Conservation (phyloP, 2,113 vertebrate genomes). For the Entosphenus tridentatus region DNA sequence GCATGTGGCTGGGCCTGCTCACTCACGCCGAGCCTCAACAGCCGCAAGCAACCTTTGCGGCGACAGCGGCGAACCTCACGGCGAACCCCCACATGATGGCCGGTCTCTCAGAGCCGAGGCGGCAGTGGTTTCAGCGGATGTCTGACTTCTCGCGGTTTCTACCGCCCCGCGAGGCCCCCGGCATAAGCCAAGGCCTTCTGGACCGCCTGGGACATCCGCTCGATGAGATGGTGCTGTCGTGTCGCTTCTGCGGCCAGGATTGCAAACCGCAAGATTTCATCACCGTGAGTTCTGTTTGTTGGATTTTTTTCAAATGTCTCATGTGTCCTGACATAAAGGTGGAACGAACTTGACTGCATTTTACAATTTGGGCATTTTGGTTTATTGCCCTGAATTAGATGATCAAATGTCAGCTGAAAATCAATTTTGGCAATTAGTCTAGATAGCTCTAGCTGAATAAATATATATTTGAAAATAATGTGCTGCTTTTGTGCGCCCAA, state of each 20-base stretch:
- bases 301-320: too few relatives aligned
- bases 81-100: slow-evolving; percentile 58
- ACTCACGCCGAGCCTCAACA: slow-evolving; percentile 20
- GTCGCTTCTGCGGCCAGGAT: slow-evolving; percentile 76
- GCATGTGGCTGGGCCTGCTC: slow-evolving; percentile 75
- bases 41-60: background rate
- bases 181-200: slow-evolving; percentile 84
- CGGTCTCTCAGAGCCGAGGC: slow-evolving; percentile 43
- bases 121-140: slow-evolving; percentile 62
- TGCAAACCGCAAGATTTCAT: slow-evolving; percentile 94
- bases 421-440: too few relatives aligned
- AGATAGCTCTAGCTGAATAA: too few relatives aligned
- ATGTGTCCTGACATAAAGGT: too few relatives aligned
- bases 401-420: too few relatives aligned
- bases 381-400: too few relatives aligned
- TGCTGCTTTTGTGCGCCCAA: too few relatives aligned
- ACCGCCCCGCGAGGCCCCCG: slow-evolving; percentile 75
- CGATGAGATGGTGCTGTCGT: slow-evolving; percentile 90
- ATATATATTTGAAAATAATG: too few relatives aligned
- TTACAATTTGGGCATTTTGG: too few relatives aligned
- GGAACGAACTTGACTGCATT: too few relatives aligned
- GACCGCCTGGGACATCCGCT: slow-evolving; percentile 81
- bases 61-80: slow-evolving; percentile 36
- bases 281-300: slow-evolving; percentile 41
- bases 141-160: slow-evolving; percentile 84